Conservation (phyloP, 2,888 invertebrate genomes). For the Drosophila vallismaia region DNA sequence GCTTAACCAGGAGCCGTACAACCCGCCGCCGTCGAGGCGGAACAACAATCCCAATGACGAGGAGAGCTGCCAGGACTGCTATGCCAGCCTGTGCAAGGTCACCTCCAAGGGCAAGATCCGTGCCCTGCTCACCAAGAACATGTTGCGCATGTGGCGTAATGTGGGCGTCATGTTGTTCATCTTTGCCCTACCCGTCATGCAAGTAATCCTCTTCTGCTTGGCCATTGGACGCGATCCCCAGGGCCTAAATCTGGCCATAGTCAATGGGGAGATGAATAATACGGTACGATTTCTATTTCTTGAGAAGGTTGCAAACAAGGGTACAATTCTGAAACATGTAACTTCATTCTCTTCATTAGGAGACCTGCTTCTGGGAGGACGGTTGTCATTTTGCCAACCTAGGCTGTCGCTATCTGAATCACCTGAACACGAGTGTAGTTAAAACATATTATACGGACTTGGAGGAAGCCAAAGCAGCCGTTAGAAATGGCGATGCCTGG, state of each 20-base stretch:
- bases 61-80: conserved; percentile 81
- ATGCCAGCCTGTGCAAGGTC: conserved; percentile 77
- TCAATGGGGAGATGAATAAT: conserved; percentile 88
- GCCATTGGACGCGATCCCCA: conserved; percentile 95
- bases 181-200: conserved; percentile 96
- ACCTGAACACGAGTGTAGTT: conserved; percentile 89
- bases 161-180: conserved; percentile 97
- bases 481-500: conserved; percentile 92
- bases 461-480: conserved; percentile 89
- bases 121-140: conserved; percentile 94
- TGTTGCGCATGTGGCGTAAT: conserved; percentile 95
- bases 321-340: not conserved
- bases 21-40: conserved; percentile 77
- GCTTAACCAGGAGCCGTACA: conserved; percentile 82
- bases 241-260: conserved; percentile 91
- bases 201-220: conserved; percentile 96
- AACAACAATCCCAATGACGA: conserved; percentile 78
- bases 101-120: conserved; percentile 94
- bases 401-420: conserved; percentile 91
- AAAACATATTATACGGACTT: conserved; percentile 89
- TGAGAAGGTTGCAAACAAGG: not conserved
- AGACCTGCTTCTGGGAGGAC: conserved; percentile 81
- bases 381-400: conserved; percentile 90
- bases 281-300: conserved; percentile 66
- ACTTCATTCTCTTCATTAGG: conserved; percentile 42